Evolutionary conservation across 2,113 vertebrate species (phyloP).

Genomic region (Takifugu bimaculatus): DNA sequence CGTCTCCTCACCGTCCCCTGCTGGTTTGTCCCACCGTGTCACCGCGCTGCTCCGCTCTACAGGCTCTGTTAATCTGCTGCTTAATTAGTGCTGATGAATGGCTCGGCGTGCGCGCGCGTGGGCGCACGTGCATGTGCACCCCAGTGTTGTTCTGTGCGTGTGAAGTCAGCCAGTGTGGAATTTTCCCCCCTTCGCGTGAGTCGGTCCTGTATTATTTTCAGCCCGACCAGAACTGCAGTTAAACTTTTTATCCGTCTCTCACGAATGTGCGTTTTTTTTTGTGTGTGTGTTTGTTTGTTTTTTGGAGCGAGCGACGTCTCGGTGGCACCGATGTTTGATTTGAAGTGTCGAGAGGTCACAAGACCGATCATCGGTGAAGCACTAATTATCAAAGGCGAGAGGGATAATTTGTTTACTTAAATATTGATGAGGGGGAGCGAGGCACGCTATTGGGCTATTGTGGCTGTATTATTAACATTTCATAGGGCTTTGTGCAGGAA

Average conservation of each 20-base stretch:
- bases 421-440: slow-evolving; percentile 98
- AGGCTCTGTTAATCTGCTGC: slow-evolving; percentile 69
- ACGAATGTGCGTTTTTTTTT: slow-evolving; percentile 78
- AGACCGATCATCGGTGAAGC: slow-evolving; percentile 90
- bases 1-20: slow-evolving; percentile 42
- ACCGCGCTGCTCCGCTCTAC: slow-evolving; percentile 59
- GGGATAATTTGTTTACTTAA: slow-evolving; percentile 99
- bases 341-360: slow-evolving; percentile 88
- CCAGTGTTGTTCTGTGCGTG: slow-evolving; percentile 1
- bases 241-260: slow-evolving; percentile 77
- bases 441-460: slow-evolving; percentile 92
- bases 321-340: slow-evolving; percentile 78
- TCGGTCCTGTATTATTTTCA: slow-evolving; percentile 23
- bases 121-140: slow-evolving; percentile 2
- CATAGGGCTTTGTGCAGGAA: slow-evolving; percentile 99
- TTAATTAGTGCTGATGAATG: slow-evolving; percentile 77
- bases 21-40: slow-evolving; percentile 57
- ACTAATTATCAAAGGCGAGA: slow-evolving; percentile 99
- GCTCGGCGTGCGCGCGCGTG: slow-evolving; percentile 27
- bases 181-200: slow-evolving; percentile 15
- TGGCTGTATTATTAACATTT: slow-evolving; percentile 99
- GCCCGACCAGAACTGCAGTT: slow-evolving; percentile 46
- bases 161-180: too few species aligned
- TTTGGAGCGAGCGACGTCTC: slow-evolving; percentile 64
- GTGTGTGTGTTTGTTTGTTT: slow-evolving; percentile 64